phyloP scores from a whole-genome alignment of 2,797 vertebrate genomes.

The Myotis vivesi region DNA sequence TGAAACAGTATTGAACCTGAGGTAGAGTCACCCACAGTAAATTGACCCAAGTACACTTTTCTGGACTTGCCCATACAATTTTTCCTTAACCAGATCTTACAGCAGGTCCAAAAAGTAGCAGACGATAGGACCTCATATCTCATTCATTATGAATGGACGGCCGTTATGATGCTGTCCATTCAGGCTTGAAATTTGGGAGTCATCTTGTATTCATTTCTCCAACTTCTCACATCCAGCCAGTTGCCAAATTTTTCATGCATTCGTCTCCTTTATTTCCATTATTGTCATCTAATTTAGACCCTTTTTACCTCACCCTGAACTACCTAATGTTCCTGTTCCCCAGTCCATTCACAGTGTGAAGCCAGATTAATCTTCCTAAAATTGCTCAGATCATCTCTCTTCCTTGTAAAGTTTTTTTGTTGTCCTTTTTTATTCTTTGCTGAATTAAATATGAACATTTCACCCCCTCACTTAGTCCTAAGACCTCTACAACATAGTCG shows the following conservation, averaged over 20 bases:
- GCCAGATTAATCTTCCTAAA: constrained; percentile 23
- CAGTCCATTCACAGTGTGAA: background rate
- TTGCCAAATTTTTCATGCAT: background rate
- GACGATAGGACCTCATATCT: background rate
- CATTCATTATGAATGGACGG: background rate
- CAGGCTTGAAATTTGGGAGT: constrained; percentile 26
- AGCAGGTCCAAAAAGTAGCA: background rate
- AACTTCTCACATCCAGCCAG: background rate
- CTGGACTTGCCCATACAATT: background rate
- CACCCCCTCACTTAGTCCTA: background rate
- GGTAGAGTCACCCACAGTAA: constrained; percentile 24
- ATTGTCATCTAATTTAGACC: constrained; percentile 31
- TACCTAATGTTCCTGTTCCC: background rate
- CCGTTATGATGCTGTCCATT: background rate
- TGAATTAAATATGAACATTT: constrained; percentile 28
- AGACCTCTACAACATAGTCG: background rate
- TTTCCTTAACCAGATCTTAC: constrained; percentile 27
- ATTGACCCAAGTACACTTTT: constrained; percentile 16
- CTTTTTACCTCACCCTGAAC: background rate
- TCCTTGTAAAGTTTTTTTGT: background rate
- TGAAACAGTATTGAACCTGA: background rate
- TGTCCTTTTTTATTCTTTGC: background rate
- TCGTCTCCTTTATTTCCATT: constrained; percentile 3
- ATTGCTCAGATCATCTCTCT: background rate
- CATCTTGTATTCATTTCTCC: background rate